phyloP scores from a whole-genome alignment of 2,797 vertebrate genomes.

The Linurgus olivaceus region DNA sequence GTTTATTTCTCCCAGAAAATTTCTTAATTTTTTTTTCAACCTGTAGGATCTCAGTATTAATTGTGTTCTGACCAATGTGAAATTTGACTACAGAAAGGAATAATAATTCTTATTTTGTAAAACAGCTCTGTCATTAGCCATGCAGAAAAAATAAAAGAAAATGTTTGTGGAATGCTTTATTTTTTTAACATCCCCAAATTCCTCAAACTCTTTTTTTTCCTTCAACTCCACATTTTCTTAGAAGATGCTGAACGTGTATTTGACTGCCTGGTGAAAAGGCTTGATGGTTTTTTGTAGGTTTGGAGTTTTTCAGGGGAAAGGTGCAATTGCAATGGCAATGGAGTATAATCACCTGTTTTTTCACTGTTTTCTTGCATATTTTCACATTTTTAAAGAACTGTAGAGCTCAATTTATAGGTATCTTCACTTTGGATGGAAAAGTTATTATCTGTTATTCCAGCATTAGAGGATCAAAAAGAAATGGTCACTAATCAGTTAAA shows the following conservation, averaged over 20 bases:
- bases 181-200: neutral
- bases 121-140: neutral
- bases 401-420: neutral
- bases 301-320: neutral
- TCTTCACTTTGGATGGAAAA: neutral
- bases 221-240: neutral
- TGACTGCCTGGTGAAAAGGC: neutral
- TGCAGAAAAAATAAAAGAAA: neutral
- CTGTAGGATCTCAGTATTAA: neutral
- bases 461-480: neutral
- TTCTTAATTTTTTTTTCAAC: neutral
- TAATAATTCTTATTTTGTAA: neutral
- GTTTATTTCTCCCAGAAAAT: neutral
- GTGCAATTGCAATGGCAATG: neutral
- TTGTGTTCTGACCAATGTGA: neutral
- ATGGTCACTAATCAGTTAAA: neutral
- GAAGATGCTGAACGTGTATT: neutral
- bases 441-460: neutral
- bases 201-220: neutral
- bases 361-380: neutral
- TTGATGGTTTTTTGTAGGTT: rapidly evolving
- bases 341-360: neutral
- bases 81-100: neutral
- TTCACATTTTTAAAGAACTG: neutral
- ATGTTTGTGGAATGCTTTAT: neutral